Evolutionary conservation across 2,113 vertebrate species (phyloP).

Genomic region (Brienomyrus longianalis): DNA sequence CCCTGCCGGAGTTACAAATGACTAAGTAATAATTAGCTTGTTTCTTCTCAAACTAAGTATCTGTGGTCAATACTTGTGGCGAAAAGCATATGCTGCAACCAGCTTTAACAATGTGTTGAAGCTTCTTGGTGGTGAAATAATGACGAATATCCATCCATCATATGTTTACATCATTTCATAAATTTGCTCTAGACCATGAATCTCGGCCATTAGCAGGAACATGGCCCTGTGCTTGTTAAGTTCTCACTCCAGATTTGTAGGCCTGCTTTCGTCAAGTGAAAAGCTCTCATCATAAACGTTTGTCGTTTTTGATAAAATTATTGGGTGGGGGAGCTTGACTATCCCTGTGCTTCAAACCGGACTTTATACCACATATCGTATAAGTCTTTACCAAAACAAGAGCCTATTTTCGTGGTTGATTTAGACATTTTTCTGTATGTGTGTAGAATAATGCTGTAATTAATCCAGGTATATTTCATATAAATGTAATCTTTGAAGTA

Average conservation of each 20-base stretch:
- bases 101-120: not conserved
- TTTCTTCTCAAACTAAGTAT: not conserved
- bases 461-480: not conserved
- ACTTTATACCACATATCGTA: not conserved
- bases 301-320: not conserved
- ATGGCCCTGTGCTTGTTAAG: not conserved
- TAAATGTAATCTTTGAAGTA: not conserved
- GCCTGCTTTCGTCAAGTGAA: not conserved
- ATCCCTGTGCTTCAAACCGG: not conserved
- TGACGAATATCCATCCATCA: not conserved
- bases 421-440: not conserved
- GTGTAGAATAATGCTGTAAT: not conserved
- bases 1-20: not conserved
- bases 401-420: not conserved
- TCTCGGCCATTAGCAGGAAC: not conserved
- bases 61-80: not conserved
- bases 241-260: not conserved
- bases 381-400: not conserved
- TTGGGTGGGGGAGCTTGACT: not conserved
- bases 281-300: not conserved
- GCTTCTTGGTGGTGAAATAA: not conserved
- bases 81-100: not conserved
- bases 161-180: not conserved
- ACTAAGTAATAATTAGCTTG: constrained; percentile 7
- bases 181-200: not conserved